A percentile compares a stretch with the other conserved stretches of the same genome.
Conservation (phyloP, 2,888 invertebrate genomes). For the Hypercompe scribonia region DNA sequence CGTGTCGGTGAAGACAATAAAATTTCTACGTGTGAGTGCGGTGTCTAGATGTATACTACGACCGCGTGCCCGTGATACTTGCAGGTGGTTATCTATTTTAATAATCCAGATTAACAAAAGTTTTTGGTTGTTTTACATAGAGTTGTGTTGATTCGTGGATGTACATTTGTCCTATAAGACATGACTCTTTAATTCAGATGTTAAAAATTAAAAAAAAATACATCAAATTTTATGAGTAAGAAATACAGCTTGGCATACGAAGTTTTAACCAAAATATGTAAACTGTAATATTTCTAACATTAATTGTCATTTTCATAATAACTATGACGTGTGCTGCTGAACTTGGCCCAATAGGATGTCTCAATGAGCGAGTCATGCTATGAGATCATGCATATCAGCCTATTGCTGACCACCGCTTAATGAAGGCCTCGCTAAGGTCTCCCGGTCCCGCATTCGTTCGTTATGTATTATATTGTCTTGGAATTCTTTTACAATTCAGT, state of each 20-base stretch:
- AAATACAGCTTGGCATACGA: no score
- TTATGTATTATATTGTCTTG: neutral
- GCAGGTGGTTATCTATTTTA: slow-evolving; percentile 37
- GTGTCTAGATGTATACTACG: slow-evolving; percentile 60
- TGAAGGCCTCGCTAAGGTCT: no score
- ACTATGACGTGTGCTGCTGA: no score
- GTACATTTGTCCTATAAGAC: neutral
- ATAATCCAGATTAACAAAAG: slow-evolving; percentile 6
- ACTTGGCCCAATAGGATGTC: no score
- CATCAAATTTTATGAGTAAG: no score
- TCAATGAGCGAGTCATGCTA: no score
- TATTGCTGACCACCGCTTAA: no score
- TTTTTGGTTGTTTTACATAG: slow-evolving; percentile 10
- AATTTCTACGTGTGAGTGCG: slow-evolving; percentile 59
- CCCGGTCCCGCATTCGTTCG: neutral
- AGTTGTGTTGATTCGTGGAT: neutral
- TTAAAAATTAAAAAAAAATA: neutral
- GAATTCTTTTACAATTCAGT: neutral
- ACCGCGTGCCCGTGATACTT: slow-evolving; percentile 57
- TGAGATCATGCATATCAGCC: no score
- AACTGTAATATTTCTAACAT: no score
- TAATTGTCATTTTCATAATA: no score
- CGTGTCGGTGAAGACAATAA: slow-evolving; percentile 68
- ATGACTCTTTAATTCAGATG: neutral
- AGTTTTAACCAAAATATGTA: no score